These are phyloP conservation scores for Lycaena phlaeas DNA, from an alignment of 2,888 invertebrate species.

Conservation along the genomic window DNA sequence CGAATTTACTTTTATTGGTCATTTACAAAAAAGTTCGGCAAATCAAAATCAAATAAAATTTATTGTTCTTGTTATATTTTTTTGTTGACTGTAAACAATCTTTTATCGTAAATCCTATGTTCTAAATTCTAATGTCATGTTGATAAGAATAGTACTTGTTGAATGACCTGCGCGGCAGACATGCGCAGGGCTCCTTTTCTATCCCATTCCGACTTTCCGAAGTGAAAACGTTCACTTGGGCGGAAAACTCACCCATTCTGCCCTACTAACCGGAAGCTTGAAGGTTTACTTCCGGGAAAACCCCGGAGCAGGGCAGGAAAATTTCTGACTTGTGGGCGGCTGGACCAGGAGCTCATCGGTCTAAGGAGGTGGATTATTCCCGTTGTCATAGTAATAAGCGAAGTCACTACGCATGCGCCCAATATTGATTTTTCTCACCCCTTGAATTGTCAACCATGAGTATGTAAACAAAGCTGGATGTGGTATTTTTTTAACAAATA, in stretches of 20 bases:
- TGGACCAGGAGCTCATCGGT: slow-evolving; percentile 42
- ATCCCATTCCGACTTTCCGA: neutral
- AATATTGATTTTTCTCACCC: slow-evolving; percentile 35
- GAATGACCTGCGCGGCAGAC: slow-evolving; percentile 42
- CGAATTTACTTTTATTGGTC: no score
- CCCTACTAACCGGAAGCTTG: slow-evolving; percentile 49
- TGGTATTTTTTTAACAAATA: neutral
- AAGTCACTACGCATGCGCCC: slow-evolving; percentile 42
- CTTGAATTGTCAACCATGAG: slow-evolving; percentile 6
- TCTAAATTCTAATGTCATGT: no score
- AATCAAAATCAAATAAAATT: no score
- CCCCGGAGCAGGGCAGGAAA: slow-evolving; percentile 61
- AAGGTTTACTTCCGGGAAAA: slow-evolving; percentile 50
- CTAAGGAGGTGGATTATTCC: no score
- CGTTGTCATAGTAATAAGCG: slow-evolving; percentile 2
- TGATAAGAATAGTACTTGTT: no score
- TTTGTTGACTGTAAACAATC: no score
- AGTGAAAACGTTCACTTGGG: slow-evolving; percentile 6
- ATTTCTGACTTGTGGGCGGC: slow-evolving; percentile 68
- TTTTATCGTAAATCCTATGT: no score
- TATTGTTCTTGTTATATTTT: no score
- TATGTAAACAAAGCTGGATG: slow-evolving; percentile 9
- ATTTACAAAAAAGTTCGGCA: no score
- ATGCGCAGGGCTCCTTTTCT: slow-evolving; percentile 30
- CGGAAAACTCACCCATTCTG: slow-evolving; percentile 26